Conservation (phyloP, 2,113 vertebrate species). For the Grantiella picta region DNA sequence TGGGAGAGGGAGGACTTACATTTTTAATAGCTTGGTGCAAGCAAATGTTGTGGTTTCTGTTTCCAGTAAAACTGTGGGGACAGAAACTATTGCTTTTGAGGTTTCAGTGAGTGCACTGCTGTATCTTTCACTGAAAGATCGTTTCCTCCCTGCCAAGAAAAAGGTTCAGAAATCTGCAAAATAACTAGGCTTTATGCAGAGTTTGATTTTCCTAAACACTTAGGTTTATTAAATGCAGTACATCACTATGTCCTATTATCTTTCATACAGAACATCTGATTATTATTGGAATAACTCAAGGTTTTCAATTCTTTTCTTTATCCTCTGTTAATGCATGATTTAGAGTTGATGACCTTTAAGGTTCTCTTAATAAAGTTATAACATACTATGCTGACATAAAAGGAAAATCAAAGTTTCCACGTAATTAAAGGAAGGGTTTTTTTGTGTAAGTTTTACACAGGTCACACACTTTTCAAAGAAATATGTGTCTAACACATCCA, state of each 20-base stretch:
- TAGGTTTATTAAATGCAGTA: background rate
- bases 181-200: background rate
- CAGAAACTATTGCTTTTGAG: background rate
- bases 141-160: background rate
- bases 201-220: background rate
- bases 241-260: background rate
- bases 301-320: background rate
- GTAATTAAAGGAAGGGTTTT: background rate
- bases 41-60: background rate
- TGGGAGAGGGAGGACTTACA: background rate
- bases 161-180: background rate
- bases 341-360: background rate
- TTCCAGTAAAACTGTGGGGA: background rate
- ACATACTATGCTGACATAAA: background rate
- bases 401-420: background rate
- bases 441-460: background rate
- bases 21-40: background rate
- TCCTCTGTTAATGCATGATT: background rate
- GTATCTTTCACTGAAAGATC: background rate
- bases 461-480: background rate
- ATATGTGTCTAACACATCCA: background rate
- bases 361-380: background rate
- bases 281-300: constrained; percentile 7
- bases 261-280: background rate
- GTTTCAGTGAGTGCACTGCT: background rate